phyloP scores from a whole-genome alignment of 30 jellyfish, hydroid and myxozoan genomes.

The Hydractinia echinata region DNA sequence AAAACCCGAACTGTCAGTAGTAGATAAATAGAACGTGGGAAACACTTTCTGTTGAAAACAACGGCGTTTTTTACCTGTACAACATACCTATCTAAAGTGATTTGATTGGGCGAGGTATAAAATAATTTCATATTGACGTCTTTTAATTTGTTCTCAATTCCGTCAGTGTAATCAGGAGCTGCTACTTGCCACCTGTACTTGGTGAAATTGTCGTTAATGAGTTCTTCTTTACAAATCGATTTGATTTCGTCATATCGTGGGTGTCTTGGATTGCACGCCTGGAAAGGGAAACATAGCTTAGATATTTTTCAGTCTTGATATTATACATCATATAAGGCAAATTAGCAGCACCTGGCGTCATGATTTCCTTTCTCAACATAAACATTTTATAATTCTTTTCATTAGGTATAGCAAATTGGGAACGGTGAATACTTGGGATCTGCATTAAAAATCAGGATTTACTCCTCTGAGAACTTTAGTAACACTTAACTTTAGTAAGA shows the following conservation, averaged over 20 bases:
- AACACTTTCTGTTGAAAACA: too few species aligned
- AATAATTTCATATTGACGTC: constrained; percentile 61
- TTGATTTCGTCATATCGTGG: constrained; percentile 70
- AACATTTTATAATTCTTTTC: too few species aligned
- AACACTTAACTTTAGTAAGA: neutral
- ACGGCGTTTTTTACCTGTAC: too few species aligned
- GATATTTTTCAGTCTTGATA: too few species aligned
- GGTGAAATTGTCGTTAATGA: constrained; percentile 63
- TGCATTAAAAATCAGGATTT: too few species aligned
- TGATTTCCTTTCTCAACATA: too few species aligned
- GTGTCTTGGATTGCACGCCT: constrained; percentile 89
- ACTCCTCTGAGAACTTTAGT: too few species aligned
- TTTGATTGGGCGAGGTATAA: constrained; percentile 56
- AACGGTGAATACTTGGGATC: too few species aligned
- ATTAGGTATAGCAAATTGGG: too few species aligned
- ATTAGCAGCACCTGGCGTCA: neutral
- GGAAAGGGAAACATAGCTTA: neutral
- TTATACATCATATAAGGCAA: neutral
- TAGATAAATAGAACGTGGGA: too few species aligned
- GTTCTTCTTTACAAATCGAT: constrained; percentile 71
- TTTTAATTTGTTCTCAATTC: constrained; percentile 51
- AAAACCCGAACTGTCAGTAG: too few species aligned
- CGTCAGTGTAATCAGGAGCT: constrained; percentile 64
- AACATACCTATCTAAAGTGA: constrained; percentile 85
- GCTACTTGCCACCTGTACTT: constrained; percentile 87